Evolutionary conservation across 2,888 invertebrate genomes (phyloP).

Genomic region (Sphaeridia pumilis): DNA sequence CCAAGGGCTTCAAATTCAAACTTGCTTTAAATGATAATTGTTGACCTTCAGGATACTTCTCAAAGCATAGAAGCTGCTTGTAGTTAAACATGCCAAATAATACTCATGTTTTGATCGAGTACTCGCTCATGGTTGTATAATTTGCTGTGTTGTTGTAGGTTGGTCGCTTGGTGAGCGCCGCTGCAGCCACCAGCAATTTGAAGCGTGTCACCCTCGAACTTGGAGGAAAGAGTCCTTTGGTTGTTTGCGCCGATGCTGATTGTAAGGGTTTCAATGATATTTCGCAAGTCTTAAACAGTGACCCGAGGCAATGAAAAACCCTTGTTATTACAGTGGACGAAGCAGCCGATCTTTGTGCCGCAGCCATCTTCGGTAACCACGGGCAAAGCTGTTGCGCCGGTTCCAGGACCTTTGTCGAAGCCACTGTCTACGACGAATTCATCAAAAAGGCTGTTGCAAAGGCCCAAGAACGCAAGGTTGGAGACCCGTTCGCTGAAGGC

Average conservation of each 20-base stretch:
- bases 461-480: constrained; percentile 60
- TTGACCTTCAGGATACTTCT: too few species aligned
- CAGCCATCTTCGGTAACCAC: constrained; percentile 59
- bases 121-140: too few species aligned
- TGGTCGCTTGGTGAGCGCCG: constrained; percentile 46
- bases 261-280: constrained; percentile 43
- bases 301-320: not conserved
- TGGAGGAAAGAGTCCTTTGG: constrained; percentile 80
- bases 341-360: constrained; percentile 49
- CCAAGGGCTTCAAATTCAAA: too few species aligned
- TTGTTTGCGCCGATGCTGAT: constrained; percentile 69
- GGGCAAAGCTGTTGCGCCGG: constrained; percentile 76
- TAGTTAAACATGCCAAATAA: too few species aligned
- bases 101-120: not conserved
- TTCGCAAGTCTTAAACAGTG: too few species aligned
- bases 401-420: constrained; percentile 77
- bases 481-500: constrained; percentile 61
- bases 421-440: constrained; percentile 74
- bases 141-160: constrained; percentile 42
- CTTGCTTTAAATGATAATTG: too few species aligned
- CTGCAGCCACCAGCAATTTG: constrained; percentile 62
- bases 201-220: constrained; percentile 74
- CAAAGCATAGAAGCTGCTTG: too few species aligned
- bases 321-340: constrained; percentile 37
- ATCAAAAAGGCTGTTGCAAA: constrained; percentile 58